Conservation (phyloP, 2,888 invertebrate genomes). For the Dione vanillae region DNA sequence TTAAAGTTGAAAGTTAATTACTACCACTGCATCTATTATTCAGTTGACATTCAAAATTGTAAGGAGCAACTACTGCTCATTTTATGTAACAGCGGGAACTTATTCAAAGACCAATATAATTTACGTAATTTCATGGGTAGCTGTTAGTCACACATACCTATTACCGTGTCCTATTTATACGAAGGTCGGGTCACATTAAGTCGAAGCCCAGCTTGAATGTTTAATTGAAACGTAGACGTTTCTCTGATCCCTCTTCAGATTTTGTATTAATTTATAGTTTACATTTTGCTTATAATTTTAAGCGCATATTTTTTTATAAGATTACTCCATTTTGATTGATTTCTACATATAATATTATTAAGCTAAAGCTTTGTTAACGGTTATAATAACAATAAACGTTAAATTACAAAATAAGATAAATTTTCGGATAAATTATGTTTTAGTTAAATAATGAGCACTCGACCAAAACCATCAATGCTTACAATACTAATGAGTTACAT, state of each 20-base stretch:
- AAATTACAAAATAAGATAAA: slow-evolving; percentile 4
- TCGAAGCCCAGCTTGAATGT: slow-evolving; percentile 22
- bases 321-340: not conserved
- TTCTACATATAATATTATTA: not conserved
- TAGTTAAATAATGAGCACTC: slow-evolving; percentile 7
- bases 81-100: no score
- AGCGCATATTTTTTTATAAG: not conserved
- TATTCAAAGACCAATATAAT: not conserved
- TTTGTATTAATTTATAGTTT: slow-evolving; percentile 13
- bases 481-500: slow-evolving; percentile 17
- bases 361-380: not conserved
- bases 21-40: no score
- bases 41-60: no score
- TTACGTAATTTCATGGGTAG: not conserved
- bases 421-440: not conserved
- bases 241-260: slow-evolving; percentile 24
- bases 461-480: slow-evolving; percentile 7
- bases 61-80: no score
- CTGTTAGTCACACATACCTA: slow-evolving; percentile 13
- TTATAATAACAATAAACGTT: slow-evolving; percentile 3
- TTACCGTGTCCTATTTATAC: slow-evolving; percentile 26
- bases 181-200: slow-evolving; percentile 32
- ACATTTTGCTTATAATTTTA: slow-evolving; percentile 12
- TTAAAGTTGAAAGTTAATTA: no score
- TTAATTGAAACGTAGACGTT: slow-evolving; percentile 28